Evolutionary conservation across 2,888 invertebrate species (phyloP), one percentile per base, ranked within the genome.

Genomic region (Amblyteles armatorius): DNA sequence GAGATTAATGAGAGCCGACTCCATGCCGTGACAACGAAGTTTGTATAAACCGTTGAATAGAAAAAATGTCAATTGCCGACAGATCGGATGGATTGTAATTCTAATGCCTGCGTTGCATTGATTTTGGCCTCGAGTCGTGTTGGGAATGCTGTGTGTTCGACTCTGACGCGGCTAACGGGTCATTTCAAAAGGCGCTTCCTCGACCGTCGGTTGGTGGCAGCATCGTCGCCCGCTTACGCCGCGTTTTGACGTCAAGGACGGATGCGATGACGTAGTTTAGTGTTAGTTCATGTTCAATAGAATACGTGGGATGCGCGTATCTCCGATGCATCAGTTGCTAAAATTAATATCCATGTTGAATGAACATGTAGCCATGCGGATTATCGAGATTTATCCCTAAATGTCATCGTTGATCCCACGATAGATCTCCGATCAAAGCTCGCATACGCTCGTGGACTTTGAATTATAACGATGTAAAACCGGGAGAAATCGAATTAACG

Each of bases 1-100:
- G 48, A 93, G 89, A 86, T 92, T 86, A 3, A 91, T 89, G 77
- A 93, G 91, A 65, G 92, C 91, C 11, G 92, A 91, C 83, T 93
- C 93, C 93, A 93, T 93, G 1, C 16, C 60, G 57, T 11, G n/a
- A 16, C 5, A 50, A 50, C 33, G 26, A 57, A 57, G 11, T 57
- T 7, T 1, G 3, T 57, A 57, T 13, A 22, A 26, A 29, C 16
- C 55, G 44, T 2, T n/a, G 57, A 7, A 26, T 9, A 11, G 16
- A 36, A 9, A 48, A 22, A 48, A 50, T 48, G 4, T 36, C 65
- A 69, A 57, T 69, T 16, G 68, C 48, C 57, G 57, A 36, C 26
- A 29, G 26, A 52, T 55, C 16, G 7, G 55, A 81, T 73, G 65
- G 33, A 33, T 55, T 50, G 26, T 68, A 63, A 76, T 50, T 55